Evolutionary conservation across 2,888 invertebrate species (phyloP).

Genomic region (Lathronympha strigana): DNA sequence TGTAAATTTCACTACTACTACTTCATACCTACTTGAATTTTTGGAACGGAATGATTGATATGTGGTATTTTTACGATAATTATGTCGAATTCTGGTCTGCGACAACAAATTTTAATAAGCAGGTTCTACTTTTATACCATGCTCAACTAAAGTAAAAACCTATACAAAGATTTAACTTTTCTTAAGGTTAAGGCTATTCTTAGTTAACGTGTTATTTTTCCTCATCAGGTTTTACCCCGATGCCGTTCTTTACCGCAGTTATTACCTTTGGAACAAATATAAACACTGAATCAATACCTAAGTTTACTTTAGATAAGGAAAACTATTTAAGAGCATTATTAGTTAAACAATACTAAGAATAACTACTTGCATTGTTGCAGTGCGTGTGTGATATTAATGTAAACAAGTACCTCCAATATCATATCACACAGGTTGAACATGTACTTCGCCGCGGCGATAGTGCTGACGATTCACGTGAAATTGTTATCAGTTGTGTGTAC

Average conservation of each 20-base stretch:
- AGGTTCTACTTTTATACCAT: neutral
- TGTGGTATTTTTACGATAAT: too few relatives aligned
- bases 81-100: too few relatives aligned
- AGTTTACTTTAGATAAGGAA: conserved; percentile 15
- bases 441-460: conserved; percentile 46
- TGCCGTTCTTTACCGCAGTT: neutral
- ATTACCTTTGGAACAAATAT: neutral
- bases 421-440: conserved; percentile 24
- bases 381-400: neutral
- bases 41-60: too few relatives aligned
- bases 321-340: conserved; percentile 10
- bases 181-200: neutral
- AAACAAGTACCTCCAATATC: too few relatives aligned
- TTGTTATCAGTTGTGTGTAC: conserved; percentile 50
- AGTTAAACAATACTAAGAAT: conserved; percentile 5
- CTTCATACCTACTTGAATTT: too few relatives aligned
- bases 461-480: conserved; percentile 48
- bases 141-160: neutral
- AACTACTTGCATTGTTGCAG: neutral
- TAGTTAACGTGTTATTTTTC: conserved; percentile 11
- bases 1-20: too few relatives aligned
- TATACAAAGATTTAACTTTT: too few relatives aligned
- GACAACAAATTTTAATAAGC: too few relatives aligned
- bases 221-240: conserved; percentile 15
- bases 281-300: conserved; percentile 12